Base-by-base conservation (phyloP, 92 coral and sea anemone species). In the Paramuricea clavata region DNA sequence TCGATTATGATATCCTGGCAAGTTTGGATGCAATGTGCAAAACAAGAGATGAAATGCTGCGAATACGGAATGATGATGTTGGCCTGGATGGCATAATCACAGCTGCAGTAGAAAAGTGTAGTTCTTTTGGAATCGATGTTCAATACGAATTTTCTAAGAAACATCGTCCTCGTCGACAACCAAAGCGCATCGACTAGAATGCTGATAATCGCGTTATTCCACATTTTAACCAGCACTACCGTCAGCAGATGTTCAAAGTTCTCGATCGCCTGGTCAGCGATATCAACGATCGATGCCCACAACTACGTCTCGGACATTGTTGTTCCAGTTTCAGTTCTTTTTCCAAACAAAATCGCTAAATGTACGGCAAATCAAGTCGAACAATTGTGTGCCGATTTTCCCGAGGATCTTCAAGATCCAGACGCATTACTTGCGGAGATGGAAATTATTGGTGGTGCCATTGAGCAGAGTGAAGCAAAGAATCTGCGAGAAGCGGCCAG, bases 1-100 rank as follows among this genome's bases (percentile, higher is more conserved):
- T 76, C 43, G 81, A 49, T 76, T 30, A 76, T 17, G 81, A 76
- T 76, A 76, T 52, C 81, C 64, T 76, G 1, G 81, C 39, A 28
- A 52, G 81, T 15, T 30, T 76, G 41, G 81, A 76, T 25, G 67
- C 43, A 10, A 36, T 74, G 80, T 16, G 80, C 57, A 60, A 17
- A 34, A 74, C 80, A 74, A 5, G 80, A n/a, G 80, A 74, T 43
- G 80, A 19, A 42, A 49, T 76, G 81, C 22, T 76, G 17, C 67
- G 65, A 23, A 76, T 76, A 49, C 64, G 81, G 12, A 32, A 76
- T 1, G 81, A 76, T 76, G 65, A 76, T 0, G 64, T 76, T 76
- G 81, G 65, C 6, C 28, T 76, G 23, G 67, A 76, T 49, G 81
- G 81, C 13, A 76, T 76, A 30, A 30, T 76, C 65, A 30, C 65